Base-by-base conservation (phyloP, 2,797 vertebrate species). In the Gymnothorax javanicus region DNA sequence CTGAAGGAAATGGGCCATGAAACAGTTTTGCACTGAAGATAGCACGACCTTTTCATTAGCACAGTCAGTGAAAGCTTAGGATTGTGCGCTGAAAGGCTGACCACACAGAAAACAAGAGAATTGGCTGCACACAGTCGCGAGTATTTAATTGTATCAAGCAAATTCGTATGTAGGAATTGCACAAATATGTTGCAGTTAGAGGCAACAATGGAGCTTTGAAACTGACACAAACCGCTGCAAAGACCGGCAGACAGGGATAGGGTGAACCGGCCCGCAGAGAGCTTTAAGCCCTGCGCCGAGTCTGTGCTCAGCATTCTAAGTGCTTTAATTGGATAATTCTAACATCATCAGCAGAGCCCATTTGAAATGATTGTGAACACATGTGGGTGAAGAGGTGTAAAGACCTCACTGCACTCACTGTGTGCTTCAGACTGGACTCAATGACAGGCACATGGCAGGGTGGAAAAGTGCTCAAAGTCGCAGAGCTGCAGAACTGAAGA, bases 121-220 rank as follows among this genome's bases (percentile, higher is more conserved):
- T 91, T 92, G 92, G 94, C 94, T 94, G 92, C 94, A 94, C 90
- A 94, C 94, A 84, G 95, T 95, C 93, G 94, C 91, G 92, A 94
- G 93, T 93, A 89, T 92, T 94, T 96, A 96, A 96, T 96, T 94
- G 92, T 96, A 96, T 96, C 94, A 96, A 93, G 94, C 93, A 92
- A 94, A 95, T 94, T 94, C 93, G 93, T 95, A 95, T 43, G 33
- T 92, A 94, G 93, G 90, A 89, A 87, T 91, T 89, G 92, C 93
- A 96, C 95, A 95, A 92, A 95, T 94, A 95, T 94, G 92, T 94
- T 94, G 95, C 92, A 94, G 94, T 95, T 90, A 90, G 87, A 59
- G 58, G 88, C 91, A 93, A 95, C 95, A 95, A 95, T 93, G 92
- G 89, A 91, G 89, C 94, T 94, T 94, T 95, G 94, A 95, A 94